These are phyloP conservation scores for Sakesphorus luctuosus DNA, from an alignment of 2,113 vertebrate genomes.

Conservation along the genomic window DNA sequence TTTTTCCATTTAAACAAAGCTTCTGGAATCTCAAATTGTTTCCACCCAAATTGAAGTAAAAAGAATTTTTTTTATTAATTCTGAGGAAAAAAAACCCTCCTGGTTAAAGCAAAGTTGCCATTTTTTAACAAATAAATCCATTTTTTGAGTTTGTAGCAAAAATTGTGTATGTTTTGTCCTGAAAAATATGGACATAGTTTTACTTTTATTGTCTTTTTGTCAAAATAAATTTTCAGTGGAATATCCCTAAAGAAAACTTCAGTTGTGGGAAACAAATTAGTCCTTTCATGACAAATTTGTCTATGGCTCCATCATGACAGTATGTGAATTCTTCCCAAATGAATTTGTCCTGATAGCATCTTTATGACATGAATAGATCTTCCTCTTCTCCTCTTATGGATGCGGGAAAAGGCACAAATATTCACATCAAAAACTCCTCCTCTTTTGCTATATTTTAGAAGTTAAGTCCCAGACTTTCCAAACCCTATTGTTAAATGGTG, in stretches of 20 bases:
- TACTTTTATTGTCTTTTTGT: background rate
- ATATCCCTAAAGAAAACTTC: background rate
- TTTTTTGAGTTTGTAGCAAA: background rate
- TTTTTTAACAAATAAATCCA: background rate
- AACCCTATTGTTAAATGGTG: background rate
- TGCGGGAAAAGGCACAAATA: background rate
- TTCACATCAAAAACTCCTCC: background rate
- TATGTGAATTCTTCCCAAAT: background rate
- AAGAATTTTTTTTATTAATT: background rate
- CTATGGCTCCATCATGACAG: background rate
- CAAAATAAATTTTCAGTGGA: background rate
- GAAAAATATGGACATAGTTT: background rate
- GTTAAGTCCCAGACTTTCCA: background rate
- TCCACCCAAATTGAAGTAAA: accelerated
- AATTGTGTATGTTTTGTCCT: background rate
- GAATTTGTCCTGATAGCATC: background rate
- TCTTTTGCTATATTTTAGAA: background rate
- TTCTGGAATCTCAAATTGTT: background rate
- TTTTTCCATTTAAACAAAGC: background rate
- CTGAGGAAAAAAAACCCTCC: background rate
- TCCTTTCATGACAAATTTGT: background rate
- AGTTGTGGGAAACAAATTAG: background rate
- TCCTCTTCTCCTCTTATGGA: background rate
- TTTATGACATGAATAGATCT: background rate
- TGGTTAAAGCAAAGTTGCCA: background rate